Evolutionary conservation across 2,113 vertebrate genomes (phyloP).

Genomic region (Sinosuthora webbiana): DNA sequence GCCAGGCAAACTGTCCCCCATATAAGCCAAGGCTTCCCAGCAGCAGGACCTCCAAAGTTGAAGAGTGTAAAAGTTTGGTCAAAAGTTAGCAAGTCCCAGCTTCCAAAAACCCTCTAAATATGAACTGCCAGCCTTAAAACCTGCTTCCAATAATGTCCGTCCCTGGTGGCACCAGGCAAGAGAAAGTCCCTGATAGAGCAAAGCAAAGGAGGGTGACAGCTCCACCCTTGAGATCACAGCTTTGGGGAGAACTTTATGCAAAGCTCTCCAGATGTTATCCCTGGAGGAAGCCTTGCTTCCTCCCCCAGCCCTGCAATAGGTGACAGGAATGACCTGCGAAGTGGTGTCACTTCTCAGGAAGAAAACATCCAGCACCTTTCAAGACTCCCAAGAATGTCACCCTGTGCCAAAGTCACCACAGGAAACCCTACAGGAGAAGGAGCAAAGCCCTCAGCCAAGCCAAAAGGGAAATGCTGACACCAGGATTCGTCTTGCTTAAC

Average conservation of each 20-base stretch:
- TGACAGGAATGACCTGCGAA: neutral
- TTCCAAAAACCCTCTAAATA: neutral
- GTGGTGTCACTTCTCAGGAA: rapidly evolving
- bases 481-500: neutral
- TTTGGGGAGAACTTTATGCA: neutral
- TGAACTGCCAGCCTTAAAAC: neutral
- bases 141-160: rapidly evolving
- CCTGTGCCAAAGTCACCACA: neutral
- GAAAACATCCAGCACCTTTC: neutral
- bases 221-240: neutral
- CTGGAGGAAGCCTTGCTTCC: too few species aligned
- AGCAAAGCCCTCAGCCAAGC: neutral
- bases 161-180: neutral
- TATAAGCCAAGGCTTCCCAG: neutral
- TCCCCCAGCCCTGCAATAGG: neutral
- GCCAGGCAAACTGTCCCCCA: neutral
- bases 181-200: neutral
- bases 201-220: neutral
- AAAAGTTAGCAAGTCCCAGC: neutral
- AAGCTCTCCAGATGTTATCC: neutral
- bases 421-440: neutral
- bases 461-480: constrained; percentile 23
- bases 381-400: neutral
- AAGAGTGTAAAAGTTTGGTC: neutral
- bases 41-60: neutral